Evolutionary conservation across 2,797 vertebrate species (phyloP), one percentile per base, ranked within the genome.

Genomic region (Podarcis lilfordi): DNA sequence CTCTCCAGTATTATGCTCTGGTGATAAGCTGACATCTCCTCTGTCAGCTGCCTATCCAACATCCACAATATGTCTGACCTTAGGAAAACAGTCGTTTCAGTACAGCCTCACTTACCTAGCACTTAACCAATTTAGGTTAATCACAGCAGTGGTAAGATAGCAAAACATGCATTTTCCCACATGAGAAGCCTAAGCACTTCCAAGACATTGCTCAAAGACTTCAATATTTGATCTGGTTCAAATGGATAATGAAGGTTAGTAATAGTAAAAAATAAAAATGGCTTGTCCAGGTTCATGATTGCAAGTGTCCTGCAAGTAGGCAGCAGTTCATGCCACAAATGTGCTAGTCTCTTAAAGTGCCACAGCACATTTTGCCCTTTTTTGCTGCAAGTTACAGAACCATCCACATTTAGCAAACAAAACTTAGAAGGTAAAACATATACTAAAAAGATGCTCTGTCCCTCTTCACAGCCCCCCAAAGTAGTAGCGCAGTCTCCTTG

Each of bases 71-170:
- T 89, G 88, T 96, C 95, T 96, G 94, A 92, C 95, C 91, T 95
- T 94, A 95, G 95, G 94, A 95, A 96, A 94, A 96, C 92, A 96
- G 96, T 93, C 94, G 94, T 95, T 96, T 96, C 94, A 96, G 96
- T 96, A 96, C 94, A 97, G 97, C 95, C 95, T 95, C 94, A 95
- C 25, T 88, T 93, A 96, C 95, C 96, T 94, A 96, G 95, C 94
- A 7, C 35, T 92, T 94, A 96, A 94, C 92, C 95, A 96, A 94
- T 95, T 95, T 95, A 95, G 94, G 95, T 94, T 95, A 96, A 97
- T 95, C 96, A 96, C 85, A 95, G 93, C 93, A 96, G 96, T 93
- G 94, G 94, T 94, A 97, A 93, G 95, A 94, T 95, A 92, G 94
- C 80, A 89, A 90, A 94, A 95, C 94, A 96, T 87, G 91, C 89